Base-by-base conservation (phyloP, 2,113 vertebrate genomes). In the Psilopsiagon aymara region DNA sequence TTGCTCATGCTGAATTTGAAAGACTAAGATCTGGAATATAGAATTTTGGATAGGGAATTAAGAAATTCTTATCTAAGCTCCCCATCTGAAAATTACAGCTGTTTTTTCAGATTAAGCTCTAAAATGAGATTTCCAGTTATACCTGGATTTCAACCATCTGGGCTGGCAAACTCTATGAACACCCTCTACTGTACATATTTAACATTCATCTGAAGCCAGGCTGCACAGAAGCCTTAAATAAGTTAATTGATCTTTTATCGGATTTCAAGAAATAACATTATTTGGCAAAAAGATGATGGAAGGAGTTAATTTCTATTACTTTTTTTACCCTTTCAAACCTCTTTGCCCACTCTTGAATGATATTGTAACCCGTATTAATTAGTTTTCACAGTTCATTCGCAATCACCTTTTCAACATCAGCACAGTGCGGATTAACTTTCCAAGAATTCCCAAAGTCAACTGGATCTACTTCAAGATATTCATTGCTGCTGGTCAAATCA, bases 381-480 rank as follows among this genome's bases (percentile, higher is more conserved):
- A 47, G 27, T 46, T 91, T 62, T 91, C 71, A 75, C 53, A 88
- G 44, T n/a, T 84, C 46, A 55, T 82, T 94, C 3, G 1, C 35
- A 92, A 68, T 43, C 94, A 99, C 99, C 98, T 98, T 98, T 55
- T 94, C 97, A 77, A 99, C 98, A 95, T 99, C 98, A 2, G 99
- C 99, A 86, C 99, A 99, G 89, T 94, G 97, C 1, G 98, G 96
- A 95, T 96, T 97, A 92, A 99, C 98, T 97, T 99, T 99, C 99
- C 99, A 99, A 41, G 99, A 99, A 95, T 99, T 99, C 33, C 99
- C 99, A 70, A 99, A 99, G 95, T 99, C 98, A 74, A 97, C 85
- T 4, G 98, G 97, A 81, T 99, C 98, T 63, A 99, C 98, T 97
- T 99, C 99, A 96, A 99, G 97, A 87, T 99, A 98, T 93, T 99